Evolutionary conservation across 2,113 vertebrate genomes (phyloP).

Genomic region (Cyphomyrus plagiostoma): DNA sequence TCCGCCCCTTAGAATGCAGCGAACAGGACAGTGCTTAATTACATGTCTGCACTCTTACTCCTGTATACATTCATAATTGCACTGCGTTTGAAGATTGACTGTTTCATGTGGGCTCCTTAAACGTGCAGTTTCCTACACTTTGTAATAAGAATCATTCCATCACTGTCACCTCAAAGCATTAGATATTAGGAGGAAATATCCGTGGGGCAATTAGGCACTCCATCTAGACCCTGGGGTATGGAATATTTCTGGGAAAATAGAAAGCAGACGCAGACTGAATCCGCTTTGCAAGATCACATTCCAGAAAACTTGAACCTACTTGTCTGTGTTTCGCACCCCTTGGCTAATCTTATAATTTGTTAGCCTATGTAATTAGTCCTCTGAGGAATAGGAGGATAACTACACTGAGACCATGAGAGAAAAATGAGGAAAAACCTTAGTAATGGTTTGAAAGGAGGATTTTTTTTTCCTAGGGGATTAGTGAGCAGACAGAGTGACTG

Average conservation of each 20-base stretch:
- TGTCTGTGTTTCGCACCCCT: slow-evolving; percentile 34
- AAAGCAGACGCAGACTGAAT: slow-evolving; percentile 24
- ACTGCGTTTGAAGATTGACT: neutral
- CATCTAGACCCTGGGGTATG: neutral
- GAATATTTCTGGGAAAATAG: neutral
- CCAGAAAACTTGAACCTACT: neutral
- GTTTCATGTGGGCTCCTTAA: neutral
- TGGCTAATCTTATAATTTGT: slow-evolving; percentile 44
- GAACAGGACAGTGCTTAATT: slow-evolving; percentile 4
- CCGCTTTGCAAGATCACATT: slow-evolving; percentile 9
- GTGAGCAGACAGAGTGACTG: slow-evolving; percentile 32
- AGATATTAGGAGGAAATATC: neutral
- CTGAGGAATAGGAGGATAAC: slow-evolving; percentile 21
- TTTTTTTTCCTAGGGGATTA: slow-evolving; percentile 41
- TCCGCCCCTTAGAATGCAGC: neutral
- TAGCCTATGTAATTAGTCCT: slow-evolving; percentile 42
- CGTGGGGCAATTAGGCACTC: neutral
- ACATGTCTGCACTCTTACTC: neutral
- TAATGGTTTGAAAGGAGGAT: slow-evolving; percentile 40
- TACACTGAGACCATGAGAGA: slow-evolving; percentile 33
- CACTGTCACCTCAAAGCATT: neutral
- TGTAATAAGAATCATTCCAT: neutral
- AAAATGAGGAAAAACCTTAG: slow-evolving; percentile 18
- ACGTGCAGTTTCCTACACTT: neutral
- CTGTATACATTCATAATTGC: neutral